These are phyloP conservation scores for Drosophila subpulchrella DNA, from an alignment of 1,140 invertebrate species.

Conservation along the genomic window DNA sequence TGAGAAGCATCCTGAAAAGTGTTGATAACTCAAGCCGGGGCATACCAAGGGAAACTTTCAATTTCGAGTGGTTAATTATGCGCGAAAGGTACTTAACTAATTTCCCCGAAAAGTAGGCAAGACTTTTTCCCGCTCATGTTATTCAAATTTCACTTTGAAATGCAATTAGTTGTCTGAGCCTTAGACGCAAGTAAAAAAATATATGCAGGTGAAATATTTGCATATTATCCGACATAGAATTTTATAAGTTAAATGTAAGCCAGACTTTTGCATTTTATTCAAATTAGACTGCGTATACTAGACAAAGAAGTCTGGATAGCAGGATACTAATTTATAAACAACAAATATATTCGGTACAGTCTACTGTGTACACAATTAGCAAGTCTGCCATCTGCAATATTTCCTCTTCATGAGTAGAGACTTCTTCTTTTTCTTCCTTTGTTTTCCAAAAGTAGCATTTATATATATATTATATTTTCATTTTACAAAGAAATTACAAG, in stretches of 20 bases:
- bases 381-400: constrained; percentile 1
- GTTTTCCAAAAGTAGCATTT: not conserved
- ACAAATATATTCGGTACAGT: not conserved
- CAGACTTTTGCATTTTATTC: constrained; percentile 1
- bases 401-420: not conserved
- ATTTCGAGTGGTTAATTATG: constrained; percentile 50
- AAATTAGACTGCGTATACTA: not conserved
- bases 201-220: not conserved
- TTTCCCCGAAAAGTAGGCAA: constrained; percentile 25
- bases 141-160: constrained; percentile 18
- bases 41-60: constrained; percentile 40
- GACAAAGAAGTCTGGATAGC: not conserved
- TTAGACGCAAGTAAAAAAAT: not conserved
- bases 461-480: not conserved
- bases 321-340: not conserved
- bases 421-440: not conserved
- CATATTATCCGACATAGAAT: not conserved
- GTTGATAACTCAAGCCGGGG: constrained; percentile 41
- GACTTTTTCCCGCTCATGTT: constrained; percentile 15
- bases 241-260: not conserved
- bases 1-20: constrained; percentile 28
- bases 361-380: too few species aligned
- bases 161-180: constrained; percentile 3
- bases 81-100: constrained; percentile 32
- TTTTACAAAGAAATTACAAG: too few species aligned